Base-by-base conservation (phyloP, 2,113 vertebrate species). In the Epinephelus cyanopodus region DNA sequence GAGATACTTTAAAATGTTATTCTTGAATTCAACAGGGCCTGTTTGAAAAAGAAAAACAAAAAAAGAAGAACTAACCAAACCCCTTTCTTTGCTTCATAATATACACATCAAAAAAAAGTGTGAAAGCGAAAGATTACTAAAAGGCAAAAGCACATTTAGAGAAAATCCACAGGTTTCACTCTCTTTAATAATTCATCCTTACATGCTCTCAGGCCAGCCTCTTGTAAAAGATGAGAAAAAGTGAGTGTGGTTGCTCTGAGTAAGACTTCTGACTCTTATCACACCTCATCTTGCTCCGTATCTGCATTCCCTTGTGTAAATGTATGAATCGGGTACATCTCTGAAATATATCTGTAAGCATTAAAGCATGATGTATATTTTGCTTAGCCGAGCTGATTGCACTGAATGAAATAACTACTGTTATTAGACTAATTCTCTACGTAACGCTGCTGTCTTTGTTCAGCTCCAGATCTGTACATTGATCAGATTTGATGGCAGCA, bases 181-280 rank as follows among this genome's bases (percentile, higher is more conserved):
- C 3, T 71, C 48, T 75, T 83, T 60, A 88, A 88, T 90, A 79
- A 83, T 89, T 61, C 39, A 87, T 83, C 17, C 60, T 54, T 71
- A 53, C 81, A 80, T 66, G 54, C 71, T 86, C 62, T 83, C 76
- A 63, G 64, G 23, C 76, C 47, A 23, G 62, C 56, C 65, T 80
- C 77, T 74, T 74, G 15, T 64, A 71, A 79, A 77, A 76, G 25
- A 71, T 78, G 61, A 72, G n/a, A 48, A 77, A 48, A 70, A 57
- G 5, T 83, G 61, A 72, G 66, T 57, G 39, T 17, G 29, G 2
- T 74, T 66, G 10, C 27, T 65, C 52, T 61, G 58, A 21, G 53
- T 29, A 67, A 65, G 64, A 47, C 25, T 52, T 12, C 52, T 66
- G 19, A 29, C 50, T 50, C 42, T 11, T 11, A 76, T 70, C n/a